These are phyloP conservation scores for Apoderus coryli DNA, from an alignment of 2,888 invertebrate genomes.

Conservation along the genomic window DNA sequence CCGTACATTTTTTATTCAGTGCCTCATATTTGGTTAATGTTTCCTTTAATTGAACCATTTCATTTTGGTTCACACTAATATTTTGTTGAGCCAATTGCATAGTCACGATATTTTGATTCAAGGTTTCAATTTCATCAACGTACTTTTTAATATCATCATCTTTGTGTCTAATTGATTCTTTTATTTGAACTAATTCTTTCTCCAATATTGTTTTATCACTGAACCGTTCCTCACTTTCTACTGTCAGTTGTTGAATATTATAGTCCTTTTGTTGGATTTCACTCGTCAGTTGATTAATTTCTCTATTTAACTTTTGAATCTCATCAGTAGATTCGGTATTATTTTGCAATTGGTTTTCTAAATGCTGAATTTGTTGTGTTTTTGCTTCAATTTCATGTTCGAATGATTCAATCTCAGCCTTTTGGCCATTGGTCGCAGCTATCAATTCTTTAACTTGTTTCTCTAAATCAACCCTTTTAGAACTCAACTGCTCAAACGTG, in stretches of 20 bases:
- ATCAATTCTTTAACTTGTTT: conserved; percentile 7
- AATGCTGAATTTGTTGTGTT: conserved; percentile 3
- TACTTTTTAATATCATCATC: conserved; percentile 13
- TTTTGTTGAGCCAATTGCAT: too few species aligned
- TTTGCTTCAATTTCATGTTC: conserved; percentile 1
- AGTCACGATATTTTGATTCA: too few species aligned
- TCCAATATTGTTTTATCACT: conserved; percentile 13
- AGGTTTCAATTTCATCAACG: too few species aligned
- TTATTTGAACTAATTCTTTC: conserved; percentile 13
- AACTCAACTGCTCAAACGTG: conserved; percentile 19
- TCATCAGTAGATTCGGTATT: too few species aligned
- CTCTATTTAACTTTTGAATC: conserved; percentile 4
- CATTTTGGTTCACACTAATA: conserved; percentile 18
- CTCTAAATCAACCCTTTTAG: conserved; percentile 16
- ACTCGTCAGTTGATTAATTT: neutral
- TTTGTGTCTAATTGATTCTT: conserved; percentile 13
- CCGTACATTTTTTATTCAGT: too few species aligned
- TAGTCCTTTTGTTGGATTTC: neutral
- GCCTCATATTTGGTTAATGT: too few species aligned
- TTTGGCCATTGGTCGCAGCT: neutral
- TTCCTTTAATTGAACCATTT: conserved; percentile 30
- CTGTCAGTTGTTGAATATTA: too few species aligned
- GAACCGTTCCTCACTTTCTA: conserved; percentile 12
- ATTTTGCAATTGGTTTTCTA: neutral
- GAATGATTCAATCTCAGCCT: neutral